Conservation (phyloP, 2,113 vertebrate species). For the Saguinus midas region DNA sequence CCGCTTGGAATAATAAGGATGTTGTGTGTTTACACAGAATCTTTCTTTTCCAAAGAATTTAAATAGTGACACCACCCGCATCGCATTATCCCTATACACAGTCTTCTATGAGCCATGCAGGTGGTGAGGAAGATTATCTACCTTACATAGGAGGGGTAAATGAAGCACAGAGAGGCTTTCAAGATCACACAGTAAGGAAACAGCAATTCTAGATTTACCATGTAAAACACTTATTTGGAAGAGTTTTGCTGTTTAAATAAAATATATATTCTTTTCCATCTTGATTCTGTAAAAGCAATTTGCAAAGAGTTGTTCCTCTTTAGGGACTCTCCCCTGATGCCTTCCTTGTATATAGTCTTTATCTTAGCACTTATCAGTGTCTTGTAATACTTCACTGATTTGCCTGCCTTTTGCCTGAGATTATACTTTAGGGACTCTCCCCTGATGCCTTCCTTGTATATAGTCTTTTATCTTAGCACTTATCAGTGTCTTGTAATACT, state of each 20-base stretch:
- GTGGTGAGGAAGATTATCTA: conserved; percentile 33
- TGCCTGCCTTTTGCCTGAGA: background rate
- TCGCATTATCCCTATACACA: conserved; percentile 28
- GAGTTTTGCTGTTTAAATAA: background rate
- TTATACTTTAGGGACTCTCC: background rate
- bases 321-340: background rate
- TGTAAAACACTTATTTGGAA: background rate
- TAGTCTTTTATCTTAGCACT: too few species aligned
- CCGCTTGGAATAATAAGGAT: conserved; percentile 54
- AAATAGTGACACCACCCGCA: conserved; percentile 4
- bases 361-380: background rate
- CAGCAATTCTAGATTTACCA: background rate
- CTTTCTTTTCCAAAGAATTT: conserved; percentile 56
- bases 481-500: background rate
- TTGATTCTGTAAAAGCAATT: conserved; percentile 6
- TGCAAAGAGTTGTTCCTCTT: background rate
- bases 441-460: background rate
- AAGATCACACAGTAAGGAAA: background rate
- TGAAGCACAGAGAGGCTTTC: conserved; percentile 30
- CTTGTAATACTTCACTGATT: background rate
- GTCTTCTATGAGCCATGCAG: background rate
- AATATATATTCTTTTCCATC: background rate
- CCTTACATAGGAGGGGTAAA: background rate
- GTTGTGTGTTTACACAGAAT: conserved; percentile 51
- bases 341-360: background rate